Conservation (phyloP, 2,888 invertebrate species). For the Sepiola atlantica region DNA sequence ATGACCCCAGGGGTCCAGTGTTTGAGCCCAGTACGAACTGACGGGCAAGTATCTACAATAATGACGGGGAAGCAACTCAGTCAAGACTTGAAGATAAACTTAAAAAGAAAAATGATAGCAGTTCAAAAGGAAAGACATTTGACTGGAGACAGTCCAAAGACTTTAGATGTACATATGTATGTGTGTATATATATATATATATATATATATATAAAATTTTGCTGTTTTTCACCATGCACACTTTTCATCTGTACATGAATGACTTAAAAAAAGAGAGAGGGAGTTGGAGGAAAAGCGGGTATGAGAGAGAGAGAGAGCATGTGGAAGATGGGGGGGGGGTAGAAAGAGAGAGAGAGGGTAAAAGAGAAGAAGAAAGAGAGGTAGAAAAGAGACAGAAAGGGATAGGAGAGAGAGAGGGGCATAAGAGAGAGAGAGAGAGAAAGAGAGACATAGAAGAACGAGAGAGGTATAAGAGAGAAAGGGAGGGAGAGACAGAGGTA, state of each 20-base stretch:
- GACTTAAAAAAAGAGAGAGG: too few relatives aligned
- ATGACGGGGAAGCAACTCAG: not conserved
- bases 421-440: not conserved
- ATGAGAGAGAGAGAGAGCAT: not conserved
- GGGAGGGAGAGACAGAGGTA: not conserved
- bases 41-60: slow-evolving; percentile 24
- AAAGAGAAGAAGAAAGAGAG: not conserved
- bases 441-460: not conserved
- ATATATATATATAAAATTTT: not conserved
- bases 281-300: too few relatives aligned
- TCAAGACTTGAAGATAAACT: not conserved
- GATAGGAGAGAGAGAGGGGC: not conserved
- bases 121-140: not conserved
- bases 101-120: not conserved
- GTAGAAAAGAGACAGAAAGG: not conserved
- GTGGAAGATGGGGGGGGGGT: not conserved
- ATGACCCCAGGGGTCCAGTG: slow-evolving; percentile 21
- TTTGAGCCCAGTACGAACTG: slow-evolving; percentile 6
- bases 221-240: too few relatives aligned
- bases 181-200: too few relatives aligned
- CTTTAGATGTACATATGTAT: too few relatives aligned
- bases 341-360: not conserved
- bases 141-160: not conserved
- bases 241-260: too few relatives aligned
- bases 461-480: not conserved